Evolutionary conservation across 2,113 vertebrate genomes (phyloP).

Genomic region (Carlito syrichta): DNA sequence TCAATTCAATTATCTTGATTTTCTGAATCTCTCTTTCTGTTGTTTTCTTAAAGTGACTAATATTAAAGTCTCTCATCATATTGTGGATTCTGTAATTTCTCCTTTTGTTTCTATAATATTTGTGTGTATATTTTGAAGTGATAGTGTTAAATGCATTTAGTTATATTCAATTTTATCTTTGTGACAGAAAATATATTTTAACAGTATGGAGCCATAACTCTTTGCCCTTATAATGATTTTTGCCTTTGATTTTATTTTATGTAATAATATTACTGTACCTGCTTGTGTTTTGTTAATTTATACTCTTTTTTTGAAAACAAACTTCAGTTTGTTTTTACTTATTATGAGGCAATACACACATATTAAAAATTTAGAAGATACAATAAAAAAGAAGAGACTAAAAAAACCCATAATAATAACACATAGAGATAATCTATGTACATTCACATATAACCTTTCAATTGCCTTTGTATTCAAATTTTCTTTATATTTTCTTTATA

Average conservation of each 20-base stretch:
- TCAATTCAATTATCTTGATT: background rate
- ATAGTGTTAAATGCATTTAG: background rate
- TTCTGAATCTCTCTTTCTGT: background rate
- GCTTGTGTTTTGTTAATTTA: background rate
- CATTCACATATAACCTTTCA: background rate
- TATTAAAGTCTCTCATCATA: background rate
- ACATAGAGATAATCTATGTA: background rate
- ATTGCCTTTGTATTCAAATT: too few species aligned
- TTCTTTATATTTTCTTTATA: background rate
- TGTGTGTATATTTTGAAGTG: background rate
- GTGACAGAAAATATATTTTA: background rate
- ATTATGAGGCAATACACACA: background rate
- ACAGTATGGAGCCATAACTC: background rate
- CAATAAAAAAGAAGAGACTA: background rate
- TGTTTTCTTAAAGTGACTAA: background rate
- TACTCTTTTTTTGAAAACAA: background rate
- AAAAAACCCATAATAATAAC: background rate
- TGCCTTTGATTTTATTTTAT: background rate
- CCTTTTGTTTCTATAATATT: background rate
- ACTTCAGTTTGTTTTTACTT: background rate
- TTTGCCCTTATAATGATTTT: background rate
- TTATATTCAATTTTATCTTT: background rate
- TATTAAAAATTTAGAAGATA: background rate
- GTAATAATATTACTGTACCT: background rate
- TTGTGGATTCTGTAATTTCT: background rate